Evolutionary conservation across 2,888 invertebrate species (phyloP).

Genomic region (Anthrax anthrax): DNA sequence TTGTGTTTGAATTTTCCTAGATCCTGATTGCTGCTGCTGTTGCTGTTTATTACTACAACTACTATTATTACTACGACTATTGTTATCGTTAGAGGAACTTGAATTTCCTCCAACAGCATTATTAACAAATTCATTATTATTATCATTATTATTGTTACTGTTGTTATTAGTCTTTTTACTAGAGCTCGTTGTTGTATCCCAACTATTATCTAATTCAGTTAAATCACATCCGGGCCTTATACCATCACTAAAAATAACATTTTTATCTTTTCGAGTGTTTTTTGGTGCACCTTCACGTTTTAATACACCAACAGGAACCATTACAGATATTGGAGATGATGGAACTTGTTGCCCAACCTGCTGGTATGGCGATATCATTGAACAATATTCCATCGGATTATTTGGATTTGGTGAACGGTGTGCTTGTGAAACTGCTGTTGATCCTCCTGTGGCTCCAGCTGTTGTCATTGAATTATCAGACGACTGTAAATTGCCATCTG

Average conservation of each 20-base stretch:
- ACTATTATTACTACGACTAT: neutral
- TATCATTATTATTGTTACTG: neutral
- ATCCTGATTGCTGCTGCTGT: neutral
- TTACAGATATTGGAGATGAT: constrained; percentile 51
- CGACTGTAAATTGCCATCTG: neutral
- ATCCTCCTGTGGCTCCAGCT: neutral
- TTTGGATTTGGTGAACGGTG: constrained; percentile 59
- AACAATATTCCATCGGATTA: constrained; percentile 79
- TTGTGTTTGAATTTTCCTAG: constrained; percentile 15
- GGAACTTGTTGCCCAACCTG: constrained; percentile 41
- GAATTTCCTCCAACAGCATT: too few relatives aligned
- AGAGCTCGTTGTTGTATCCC: constrained; percentile 23
- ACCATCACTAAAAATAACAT: constrained; percentile 80
- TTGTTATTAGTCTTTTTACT: neutral
- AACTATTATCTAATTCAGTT: constrained; percentile 57
- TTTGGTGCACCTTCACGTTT: constrained; percentile 41
- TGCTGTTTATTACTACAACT: neutral
- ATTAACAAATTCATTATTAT: too few relatives aligned
- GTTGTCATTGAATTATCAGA: neutral
- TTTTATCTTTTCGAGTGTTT: constrained; percentile 44
- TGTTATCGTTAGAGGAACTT: neutral
- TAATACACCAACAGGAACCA: constrained; percentile 72
- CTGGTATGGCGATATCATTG: constrained; percentile 62
- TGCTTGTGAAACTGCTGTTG: constrained; percentile 20
- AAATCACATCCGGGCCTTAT: constrained; percentile 77